A percentile compares a stretch with the other conserved stretches of the same genome.
Evolutionary conservation across 2,888 invertebrate genomes (phyloP).

Genomic region (Nezara viridula): DNA sequence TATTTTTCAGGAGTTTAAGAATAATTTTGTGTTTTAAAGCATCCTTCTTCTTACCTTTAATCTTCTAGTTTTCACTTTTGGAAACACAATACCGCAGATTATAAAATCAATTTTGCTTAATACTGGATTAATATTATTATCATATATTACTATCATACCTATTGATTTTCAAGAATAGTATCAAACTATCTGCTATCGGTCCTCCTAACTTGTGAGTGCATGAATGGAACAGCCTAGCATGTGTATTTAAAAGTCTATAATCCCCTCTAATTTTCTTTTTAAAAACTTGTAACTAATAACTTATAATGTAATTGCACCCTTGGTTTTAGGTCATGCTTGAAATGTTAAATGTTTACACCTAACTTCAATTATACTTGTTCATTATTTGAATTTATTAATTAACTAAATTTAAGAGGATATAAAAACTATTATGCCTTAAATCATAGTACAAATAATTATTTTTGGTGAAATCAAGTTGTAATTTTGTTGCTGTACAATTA

Average conservation of each 20-base stretch:
- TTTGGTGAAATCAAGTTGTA: neutral
- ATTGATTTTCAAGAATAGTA: neutral
- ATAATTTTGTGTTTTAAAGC: neutral
- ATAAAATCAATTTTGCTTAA: neutral
- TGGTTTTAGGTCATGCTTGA: slow-evolving; percentile 14
- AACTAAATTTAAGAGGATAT: neutral
- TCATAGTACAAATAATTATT: neutral
- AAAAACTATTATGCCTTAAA: neutral
- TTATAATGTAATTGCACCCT: neutral
- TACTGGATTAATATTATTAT: neutral
- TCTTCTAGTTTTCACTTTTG: neutral
- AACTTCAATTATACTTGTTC: neutral
- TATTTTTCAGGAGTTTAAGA: neutral
- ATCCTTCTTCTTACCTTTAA: neutral
- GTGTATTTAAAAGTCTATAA: neutral
- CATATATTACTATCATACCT: neutral
- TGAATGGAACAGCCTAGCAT: neutral
- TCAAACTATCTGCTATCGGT: neutral
- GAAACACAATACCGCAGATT: neutral
- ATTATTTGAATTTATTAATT: neutral
- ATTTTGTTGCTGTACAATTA: neutral
- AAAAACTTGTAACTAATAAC: neutral
- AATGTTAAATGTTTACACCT: neutral
- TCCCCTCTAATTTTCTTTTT: neutral
- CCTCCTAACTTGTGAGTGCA: neutral